Conservation (phyloP, 2,113 vertebrate genomes). For the Castor canadensis region DNA sequence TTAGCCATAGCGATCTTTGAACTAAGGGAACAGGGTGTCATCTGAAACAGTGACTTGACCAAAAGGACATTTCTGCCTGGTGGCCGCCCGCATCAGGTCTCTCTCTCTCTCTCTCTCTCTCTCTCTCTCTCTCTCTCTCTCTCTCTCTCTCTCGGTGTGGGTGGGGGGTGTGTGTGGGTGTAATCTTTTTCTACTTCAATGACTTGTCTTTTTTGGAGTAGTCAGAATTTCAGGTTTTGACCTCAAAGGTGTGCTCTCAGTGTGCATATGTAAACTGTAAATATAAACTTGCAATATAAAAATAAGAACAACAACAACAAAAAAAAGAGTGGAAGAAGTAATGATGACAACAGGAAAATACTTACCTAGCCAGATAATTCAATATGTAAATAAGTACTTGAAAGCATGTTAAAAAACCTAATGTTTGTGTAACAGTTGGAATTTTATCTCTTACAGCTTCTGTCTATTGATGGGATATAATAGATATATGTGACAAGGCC, state of each 20-base stretch:
- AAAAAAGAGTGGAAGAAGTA: neutral
- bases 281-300: neutral
- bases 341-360: neutral
- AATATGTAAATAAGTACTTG: neutral
- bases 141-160: no score
- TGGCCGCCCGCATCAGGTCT: no score
- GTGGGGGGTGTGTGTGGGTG: no score
- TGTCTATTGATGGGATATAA: neutral
- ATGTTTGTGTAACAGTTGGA: neutral
- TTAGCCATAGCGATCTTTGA: neutral
- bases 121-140: no score
- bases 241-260: neutral
- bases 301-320: neutral
- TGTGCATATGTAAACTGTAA: neutral
- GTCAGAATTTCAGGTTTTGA: neutral
- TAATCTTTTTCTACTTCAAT: neutral
- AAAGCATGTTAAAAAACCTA: neutral
- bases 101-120: no score
- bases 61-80: neutral
- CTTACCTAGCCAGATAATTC: neutral
- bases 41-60: neutral
- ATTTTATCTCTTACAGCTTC: slow-evolving; percentile 6
- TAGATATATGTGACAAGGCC: neutral
- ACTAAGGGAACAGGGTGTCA: neutral
- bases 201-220: neutral